phyloP scores from a whole-genome alignment of 2,113 vertebrate genomes.

The Albula goreensis region DNA sequence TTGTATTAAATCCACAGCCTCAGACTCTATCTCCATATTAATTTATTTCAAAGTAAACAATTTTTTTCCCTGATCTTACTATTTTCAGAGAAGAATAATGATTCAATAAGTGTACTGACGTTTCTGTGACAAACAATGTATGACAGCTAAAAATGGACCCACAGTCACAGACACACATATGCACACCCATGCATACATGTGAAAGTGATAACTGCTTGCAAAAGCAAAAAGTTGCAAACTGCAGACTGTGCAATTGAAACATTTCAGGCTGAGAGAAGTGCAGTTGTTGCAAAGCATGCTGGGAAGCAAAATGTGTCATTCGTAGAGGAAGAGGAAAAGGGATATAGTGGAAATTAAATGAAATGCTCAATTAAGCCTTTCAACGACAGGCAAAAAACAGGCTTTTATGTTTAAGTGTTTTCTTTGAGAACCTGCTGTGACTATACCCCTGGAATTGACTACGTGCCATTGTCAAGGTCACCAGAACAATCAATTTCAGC shows the following conservation, averaged over 20 bases:
- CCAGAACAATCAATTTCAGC: slow-evolving; percentile 49
- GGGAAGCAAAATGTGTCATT: slow-evolving; percentile 46
- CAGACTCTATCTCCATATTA: neutral
- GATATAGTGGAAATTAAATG: slow-evolving; percentile 56
- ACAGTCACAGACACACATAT: neutral
- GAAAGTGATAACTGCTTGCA: neutral
- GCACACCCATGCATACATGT: neutral
- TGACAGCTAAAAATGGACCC: neutral
- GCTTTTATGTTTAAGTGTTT: slow-evolving; percentile 50
- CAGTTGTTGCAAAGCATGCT: slow-evolving; percentile 37
- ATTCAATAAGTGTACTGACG: neutral
- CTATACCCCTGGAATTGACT: slow-evolving; percentile 37
- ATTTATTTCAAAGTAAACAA: neutral
- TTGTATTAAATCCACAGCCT: neutral
- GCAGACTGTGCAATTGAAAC: slow-evolving; percentile 41
- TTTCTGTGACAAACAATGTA: neutral
- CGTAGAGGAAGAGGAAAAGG: slow-evolving; percentile 28
- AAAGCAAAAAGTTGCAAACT: slow-evolving; percentile 24
- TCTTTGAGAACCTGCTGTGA: slow-evolving; percentile 42
- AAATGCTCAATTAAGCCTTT: slow-evolving; percentile 58
- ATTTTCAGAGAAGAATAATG: neutral
- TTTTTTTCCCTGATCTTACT: neutral
- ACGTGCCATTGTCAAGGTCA: slow-evolving; percentile 60
- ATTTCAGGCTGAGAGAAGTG: slow-evolving; percentile 48
- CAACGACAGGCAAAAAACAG: slow-evolving; percentile 55